Percentiles rank a stretch among this genome's conserved stretches.
Conservation (phyloP, 2,888 invertebrate genomes). For the Andrena hattorfiana region DNA sequence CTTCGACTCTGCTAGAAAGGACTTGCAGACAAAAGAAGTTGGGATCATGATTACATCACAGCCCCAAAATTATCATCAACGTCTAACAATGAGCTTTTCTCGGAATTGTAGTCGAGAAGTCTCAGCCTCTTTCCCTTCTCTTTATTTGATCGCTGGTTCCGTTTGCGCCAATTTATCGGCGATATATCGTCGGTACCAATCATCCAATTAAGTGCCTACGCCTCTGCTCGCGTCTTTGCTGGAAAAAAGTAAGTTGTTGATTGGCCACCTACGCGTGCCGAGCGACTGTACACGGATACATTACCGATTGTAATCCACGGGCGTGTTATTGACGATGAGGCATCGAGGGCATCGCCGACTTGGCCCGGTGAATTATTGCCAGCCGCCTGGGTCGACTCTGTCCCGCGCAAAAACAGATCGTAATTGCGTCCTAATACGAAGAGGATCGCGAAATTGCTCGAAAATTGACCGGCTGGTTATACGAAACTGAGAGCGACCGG, state of each 20-base stretch:
- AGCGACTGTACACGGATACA: conserved; percentile 9
- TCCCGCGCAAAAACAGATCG: conserved; percentile 3
- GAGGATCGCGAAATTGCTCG: conserved; percentile 27
- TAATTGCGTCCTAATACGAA: conserved; percentile 42
- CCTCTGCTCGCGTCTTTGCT: conserved; percentile 65
- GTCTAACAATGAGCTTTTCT: background rate
- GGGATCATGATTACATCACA: background rate
- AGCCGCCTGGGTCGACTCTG: conserved; percentile 5
- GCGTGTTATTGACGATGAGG: conserved; percentile 56
- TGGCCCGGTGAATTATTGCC: conserved; percentile 44
- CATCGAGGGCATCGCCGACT: conserved; percentile 36
- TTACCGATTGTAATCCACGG: conserved; percentile 54
- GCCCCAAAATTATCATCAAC: background rate
- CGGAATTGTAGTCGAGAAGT: background rate
- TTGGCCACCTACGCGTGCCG: conserved; percentile 67
- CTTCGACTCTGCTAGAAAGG: too few relatives aligned
- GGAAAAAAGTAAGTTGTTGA: conserved; percentile 70
- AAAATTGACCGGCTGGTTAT: conserved; percentile 24
- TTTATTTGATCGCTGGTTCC: conserved; percentile 14
- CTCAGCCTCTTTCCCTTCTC: background rate
- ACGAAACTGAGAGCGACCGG: background rate
- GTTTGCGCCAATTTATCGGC: conserved; percentile 69
- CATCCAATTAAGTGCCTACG: conserved; percentile 80
- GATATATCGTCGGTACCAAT: conserved; percentile 74
- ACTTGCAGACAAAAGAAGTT: background rate